Evolutionary conservation across 2,888 invertebrate genomes (phyloP).

Genomic region (Mythimna pallens): DNA sequence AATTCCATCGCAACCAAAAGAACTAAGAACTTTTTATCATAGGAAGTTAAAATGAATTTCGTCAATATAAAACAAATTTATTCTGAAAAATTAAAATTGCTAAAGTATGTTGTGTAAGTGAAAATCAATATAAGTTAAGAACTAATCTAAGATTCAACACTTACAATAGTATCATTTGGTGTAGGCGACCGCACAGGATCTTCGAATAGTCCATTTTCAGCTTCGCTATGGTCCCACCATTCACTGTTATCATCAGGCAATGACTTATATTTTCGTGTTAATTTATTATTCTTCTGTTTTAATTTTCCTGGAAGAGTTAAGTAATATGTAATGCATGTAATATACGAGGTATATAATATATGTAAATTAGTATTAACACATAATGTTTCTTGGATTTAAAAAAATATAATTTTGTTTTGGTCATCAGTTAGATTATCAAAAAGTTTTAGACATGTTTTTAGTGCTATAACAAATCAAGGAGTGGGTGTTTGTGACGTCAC

Average conservation of each 20-base stretch:
- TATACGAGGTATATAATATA: not conserved
- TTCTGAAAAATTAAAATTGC: not conserved
- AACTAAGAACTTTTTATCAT: too few relatives aligned
- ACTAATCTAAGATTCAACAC: constrained; percentile 1
- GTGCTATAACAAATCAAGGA: too few relatives aligned
- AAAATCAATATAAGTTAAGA: not conserved
- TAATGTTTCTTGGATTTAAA: not conserved
- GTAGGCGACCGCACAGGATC: constrained; percentile 41
- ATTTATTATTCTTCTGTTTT: constrained; percentile 56
- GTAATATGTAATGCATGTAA: not conserved
- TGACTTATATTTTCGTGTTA: constrained; percentile 71
- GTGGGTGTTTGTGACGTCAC: too few relatives aligned
- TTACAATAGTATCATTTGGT: constrained; percentile 46
- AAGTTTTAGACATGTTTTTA: not conserved
- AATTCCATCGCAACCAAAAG: too few relatives aligned
- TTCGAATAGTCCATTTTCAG: constrained; percentile 65
- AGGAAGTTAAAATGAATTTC: too few relatives aligned
- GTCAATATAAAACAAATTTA: too few relatives aligned
- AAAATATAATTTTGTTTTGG: not conserved
- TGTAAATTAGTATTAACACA: not conserved
- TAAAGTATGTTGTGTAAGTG: not conserved
- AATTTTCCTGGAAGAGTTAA: constrained; percentile 71
- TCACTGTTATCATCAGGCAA: constrained; percentile 46
- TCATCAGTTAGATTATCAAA: not conserved
- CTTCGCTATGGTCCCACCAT: constrained; percentile 56